Percentiles rank a stretch among this genome's conserved stretches.
phyloP scores from a whole-genome alignment of 2,797 vertebrate genomes.

The Xenops minutus region DNA sequence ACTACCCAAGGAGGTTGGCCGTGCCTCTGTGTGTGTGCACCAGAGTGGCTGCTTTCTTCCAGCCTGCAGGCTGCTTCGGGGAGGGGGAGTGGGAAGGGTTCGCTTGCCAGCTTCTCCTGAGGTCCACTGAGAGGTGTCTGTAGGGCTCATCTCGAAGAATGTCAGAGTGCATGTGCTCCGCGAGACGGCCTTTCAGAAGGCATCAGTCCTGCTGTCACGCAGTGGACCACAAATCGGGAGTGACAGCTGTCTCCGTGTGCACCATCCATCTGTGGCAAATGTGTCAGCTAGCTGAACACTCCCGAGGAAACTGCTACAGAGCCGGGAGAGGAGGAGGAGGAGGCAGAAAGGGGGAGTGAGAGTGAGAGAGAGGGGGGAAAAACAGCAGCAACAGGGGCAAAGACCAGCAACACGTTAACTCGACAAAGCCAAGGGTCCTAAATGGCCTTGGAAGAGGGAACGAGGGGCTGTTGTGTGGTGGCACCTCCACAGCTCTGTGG shows the following conservation, averaged over 20 bases:
- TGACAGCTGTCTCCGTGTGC: slow-evolving; percentile 87
- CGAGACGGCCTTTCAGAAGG: slow-evolving; percentile 81
- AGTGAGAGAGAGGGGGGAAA: not conserved
- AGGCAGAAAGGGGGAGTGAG: not conserved
- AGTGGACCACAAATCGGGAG: slow-evolving; percentile 78
- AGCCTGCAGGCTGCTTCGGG: slow-evolving; percentile 76
- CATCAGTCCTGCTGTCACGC: slow-evolving; percentile 86
- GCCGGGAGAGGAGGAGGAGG: slow-evolving; percentile 17
- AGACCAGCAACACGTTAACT: not conserved
- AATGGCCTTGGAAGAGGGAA: not conserved
- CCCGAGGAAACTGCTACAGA: slow-evolving; percentile 68
- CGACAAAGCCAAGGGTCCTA: not conserved
- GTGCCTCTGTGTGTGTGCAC: not conserved
- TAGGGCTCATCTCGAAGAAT: slow-evolving; percentile 82
- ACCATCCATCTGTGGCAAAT: slow-evolving; percentile 90
- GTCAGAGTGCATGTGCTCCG: slow-evolving; percentile 84
- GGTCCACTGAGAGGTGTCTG: slow-evolving; percentile 75
- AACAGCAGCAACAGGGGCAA: not conserved
- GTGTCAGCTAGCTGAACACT: slow-evolving; percentile 83
- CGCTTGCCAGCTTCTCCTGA: slow-evolving; percentile 78
- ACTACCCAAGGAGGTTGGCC: slow-evolving; percentile 13
- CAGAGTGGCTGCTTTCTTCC: slow-evolving; percentile 52
- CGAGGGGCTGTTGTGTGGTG: not conserved
- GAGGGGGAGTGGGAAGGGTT: slow-evolving; percentile 58
- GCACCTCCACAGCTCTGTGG: not conserved